Base-by-base conservation (phyloP, 1,140 invertebrate species). In the Ganaspis sp. region DNA sequence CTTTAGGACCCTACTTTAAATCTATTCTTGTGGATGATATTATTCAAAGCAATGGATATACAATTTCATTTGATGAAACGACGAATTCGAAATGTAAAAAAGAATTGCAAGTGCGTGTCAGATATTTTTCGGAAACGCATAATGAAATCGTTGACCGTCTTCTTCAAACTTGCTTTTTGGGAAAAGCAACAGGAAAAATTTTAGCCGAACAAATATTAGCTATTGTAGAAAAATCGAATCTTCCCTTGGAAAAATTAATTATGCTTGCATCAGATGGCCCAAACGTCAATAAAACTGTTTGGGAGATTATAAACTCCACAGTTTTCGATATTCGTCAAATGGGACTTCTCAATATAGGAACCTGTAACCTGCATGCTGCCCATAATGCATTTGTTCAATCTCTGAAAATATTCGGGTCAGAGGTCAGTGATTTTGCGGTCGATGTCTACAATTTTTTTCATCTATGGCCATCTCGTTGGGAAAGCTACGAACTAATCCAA, bases 371-470 rank as follows among this genome's bases (percentile, higher is more conserved):
- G 11, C 40, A 45, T 45, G 11, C n/a, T 45, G 0, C 11, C 15
- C 40, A 45, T 45, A 45, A 45, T 45, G 40, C 40, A 45, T 45
- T 45, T 45, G 40, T 45, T 45, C 40, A 45, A 45, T 45, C 40
- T 45, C 40, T 45, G 12, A 45, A 45, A 45, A 45, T 45, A 45
- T 45, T 45, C 40, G 40, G 40, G 12, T 45, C 40, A 15, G 40
- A 45, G 40, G 40, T 45, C 40, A 45, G 40, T 45, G 11, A 45
- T 15, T 45, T 45, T 45, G 40, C 40, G 40, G 40, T 45, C 12
- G 40, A 45, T 45, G 11, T 45, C 12, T 45, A 45, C 11, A 45
- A 45, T 9, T 45, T 45, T 45, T 45, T 45, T 45, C 40, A 45
- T 45, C 40, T 45, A 15, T 45, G 40, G 40, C 40, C 40, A 45